Evolutionary conservation across 30 jellyfish, hydroid and myxozoan genomes (phyloP).

Genomic region (Chrysaora quinquecirrha): DNA sequence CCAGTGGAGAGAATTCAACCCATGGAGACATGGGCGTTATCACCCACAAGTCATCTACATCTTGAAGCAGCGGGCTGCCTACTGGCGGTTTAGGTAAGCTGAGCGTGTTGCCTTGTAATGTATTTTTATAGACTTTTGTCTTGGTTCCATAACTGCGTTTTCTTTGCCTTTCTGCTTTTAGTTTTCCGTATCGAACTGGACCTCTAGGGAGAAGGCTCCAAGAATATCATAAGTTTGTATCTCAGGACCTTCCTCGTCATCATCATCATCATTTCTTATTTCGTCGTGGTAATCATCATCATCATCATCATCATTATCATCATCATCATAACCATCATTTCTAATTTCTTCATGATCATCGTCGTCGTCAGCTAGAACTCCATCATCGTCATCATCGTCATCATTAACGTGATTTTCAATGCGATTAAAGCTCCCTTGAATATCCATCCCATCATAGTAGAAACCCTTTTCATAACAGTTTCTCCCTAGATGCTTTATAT

Average conservation of each 20-base stretch:
- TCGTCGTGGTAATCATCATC: not conserved
- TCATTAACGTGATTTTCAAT: too few species aligned
- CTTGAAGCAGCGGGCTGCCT: not conserved
- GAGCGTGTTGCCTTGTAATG: not conserved
- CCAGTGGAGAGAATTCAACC: conserved; percentile 17
- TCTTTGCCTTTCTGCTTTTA: conserved; percentile 45
- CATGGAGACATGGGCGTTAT: conserved; percentile 60
- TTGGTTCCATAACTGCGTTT: not conserved
- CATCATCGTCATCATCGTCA: too few species aligned
- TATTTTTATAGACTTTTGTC: not conserved
- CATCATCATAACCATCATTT: not conserved
- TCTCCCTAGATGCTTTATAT: too few species aligned
- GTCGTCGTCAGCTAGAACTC: too few species aligned
- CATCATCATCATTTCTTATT: not conserved
- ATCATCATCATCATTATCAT: not conserved
- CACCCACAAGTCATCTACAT: conserved; percentile 57
- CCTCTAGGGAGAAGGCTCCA: conserved; percentile 52
- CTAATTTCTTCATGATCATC: too few species aligned
- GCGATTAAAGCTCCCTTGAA: too few species aligned
- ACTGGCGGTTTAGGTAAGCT: conserved; percentile 24
- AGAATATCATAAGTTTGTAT: not conserved
- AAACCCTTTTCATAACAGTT: too few species aligned
- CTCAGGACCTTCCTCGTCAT: not conserved
- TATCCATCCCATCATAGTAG: too few species aligned
- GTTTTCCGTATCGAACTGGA: conserved; percentile 32